Evolutionary conservation across 2,113 vertebrate species (phyloP), one percentile per base, ranked within the genome.

Genomic region (Zeus faber): DNA sequence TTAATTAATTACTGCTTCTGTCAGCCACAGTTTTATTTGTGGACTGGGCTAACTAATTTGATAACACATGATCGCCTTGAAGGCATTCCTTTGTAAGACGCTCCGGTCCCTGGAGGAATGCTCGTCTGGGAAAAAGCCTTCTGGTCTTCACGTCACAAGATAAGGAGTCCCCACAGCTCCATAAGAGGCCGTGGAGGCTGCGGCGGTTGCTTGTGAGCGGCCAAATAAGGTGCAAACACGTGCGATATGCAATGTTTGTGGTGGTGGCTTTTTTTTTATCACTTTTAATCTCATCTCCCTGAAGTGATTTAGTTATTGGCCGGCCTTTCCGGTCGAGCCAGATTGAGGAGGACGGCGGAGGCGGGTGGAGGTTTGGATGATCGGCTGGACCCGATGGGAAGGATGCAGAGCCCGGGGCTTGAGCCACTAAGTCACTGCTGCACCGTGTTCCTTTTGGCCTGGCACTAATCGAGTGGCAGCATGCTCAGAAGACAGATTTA

Each of bases 1-100:
- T 60, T 76, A 70, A 81, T 76, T 65, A 76, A 77, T 67, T 74
- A 37, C 22, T 43, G 45, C 6, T 22, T 26, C 16, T 18, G 4
- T 41, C n/a, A 60, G 64, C 60, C 13, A 17, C 40, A 44, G 31
- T 60, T 54, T 82, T 67, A 62, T 77, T 66, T 64, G 66, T 62
- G 53, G 63, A 41, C 47, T 58, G 9, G 3, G 39, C 49, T 50
- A 46, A 56, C 59, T 57, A 45, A 66, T 33, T 53, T 65, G 65
- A 73, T 46, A 43, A 56, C 62, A 58, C 57, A 14, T 49, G 64
- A 74, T 65, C 35, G 27, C 66, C 70, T 72, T 67, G 57, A 65
- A 72, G 50, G 57, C 51, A n/a, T 54, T 45, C 52, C 46, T 48
- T 54, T 66, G 68, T 22, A 8, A 58, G 29, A 67, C 11, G 17